Base-by-base conservation (phyloP, 2,113 vertebrate species). In the Psophia crepitans region DNA sequence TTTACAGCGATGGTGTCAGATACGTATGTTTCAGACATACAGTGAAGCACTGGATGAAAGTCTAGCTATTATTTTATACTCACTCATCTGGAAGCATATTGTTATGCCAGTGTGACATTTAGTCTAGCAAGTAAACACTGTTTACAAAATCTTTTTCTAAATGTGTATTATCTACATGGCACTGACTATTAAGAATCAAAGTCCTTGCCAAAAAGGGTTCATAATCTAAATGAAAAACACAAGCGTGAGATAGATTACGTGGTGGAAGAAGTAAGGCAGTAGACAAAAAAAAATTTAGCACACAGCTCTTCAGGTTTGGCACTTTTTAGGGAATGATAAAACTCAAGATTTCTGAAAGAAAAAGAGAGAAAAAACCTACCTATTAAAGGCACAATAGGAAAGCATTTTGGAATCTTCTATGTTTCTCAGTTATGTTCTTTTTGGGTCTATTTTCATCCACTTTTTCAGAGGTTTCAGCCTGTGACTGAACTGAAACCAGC, bases 401-500 rank as follows among this genome's bases (percentile, higher is more conserved):
- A 90, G 26, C 37, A 58, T 84, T 93, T 68, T 60, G 28, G 24
- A 96, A 89, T 68, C 48, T 85, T 83, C 20, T 14, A 9, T 61
- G 30, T 80, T 79, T 87, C 81, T 89, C 74, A 68, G 24, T 91
- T 93, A 61, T 82, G 35, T 37, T 89, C 79, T 92, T 92, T 87
- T 83, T 5, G 54, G 32, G 12, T 94, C 84, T 95, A 54, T 93
- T 96, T 96, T 91, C 53, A 87, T 82, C 21, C 15, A 75, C 30
- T 77, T 91, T 90, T 74, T 89, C 64, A 88, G 58, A 77, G 75
- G 20, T 88, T 94, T 95, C 51, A 84, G 87, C 33, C 68, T 89
- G 53, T 86, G 61, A 74, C 73, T 93, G 76, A 93, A 53, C 48
- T 81, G 85, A 86, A 95, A 90, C 9, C 83, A 97, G 60, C 56